Evolutionary conservation across 1,140 invertebrate genomes (phyloP), one percentile per base, ranked within the genome.

Genomic region (Drosophila bipectinata): DNA sequence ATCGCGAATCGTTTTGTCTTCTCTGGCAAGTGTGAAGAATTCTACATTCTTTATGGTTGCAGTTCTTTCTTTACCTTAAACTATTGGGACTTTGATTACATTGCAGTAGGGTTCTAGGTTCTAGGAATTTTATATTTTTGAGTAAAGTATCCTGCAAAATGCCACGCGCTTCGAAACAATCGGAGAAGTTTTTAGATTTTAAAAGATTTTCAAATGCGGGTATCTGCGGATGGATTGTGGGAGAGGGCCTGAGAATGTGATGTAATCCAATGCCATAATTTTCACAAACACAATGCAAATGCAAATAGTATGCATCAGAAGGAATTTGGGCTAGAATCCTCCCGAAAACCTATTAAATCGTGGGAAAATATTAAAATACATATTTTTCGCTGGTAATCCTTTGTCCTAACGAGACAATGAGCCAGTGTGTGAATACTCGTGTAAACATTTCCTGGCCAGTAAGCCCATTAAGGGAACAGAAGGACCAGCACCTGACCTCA

Each of bases 311-410:
- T 87, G 82, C 57, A 78, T 47, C 49, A 61, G 49, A 66, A 71
- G 41, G 75, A 72, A 72, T 64, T 67, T 67, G 5, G 30, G 3
- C 5, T 3, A 67, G 63, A 26, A 62, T 62, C 15, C 3, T 5
- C 0, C 1, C 5, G 28, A 26, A 34, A 41, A 39, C 26, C 26
- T 56, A 72, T 51, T 7, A 24, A 58, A 57, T 63, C 83, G 83
- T 87, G 82, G 79, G 83, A 75, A 87, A 88, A 76, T 87, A 87
- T 87, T 59, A 85, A 82, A 87, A 76, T 77, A 74, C 60, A 64
- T 55, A 32, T 14, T 32, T 48, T 37, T 57, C 0, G 32, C 68
- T 74, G 49, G 64, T 84, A 83, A 83, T 83, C 79, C 79, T 60
- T 37, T 55, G 37, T 66, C 26, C 18, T 9, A 12, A 14, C 4